These are phyloP conservation scores for Neoascia interrupta DNA, from an alignment of 2,888 invertebrate genomes.

Conservation along the genomic window DNA sequence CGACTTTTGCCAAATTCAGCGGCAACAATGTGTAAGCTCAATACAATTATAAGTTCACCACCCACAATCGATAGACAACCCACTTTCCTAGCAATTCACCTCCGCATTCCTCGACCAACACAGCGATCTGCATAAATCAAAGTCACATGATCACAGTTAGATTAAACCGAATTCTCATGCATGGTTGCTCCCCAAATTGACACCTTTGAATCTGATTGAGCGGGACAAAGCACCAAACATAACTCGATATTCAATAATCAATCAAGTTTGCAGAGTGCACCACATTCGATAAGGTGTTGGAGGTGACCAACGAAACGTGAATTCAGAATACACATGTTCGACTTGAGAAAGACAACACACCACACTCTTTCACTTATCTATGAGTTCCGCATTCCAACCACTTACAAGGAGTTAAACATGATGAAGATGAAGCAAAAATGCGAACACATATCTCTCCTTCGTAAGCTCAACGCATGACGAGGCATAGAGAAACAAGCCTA, in stretches of 20 bases:
- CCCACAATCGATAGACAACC: background rate
- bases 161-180: slow-evolving; percentile 36
- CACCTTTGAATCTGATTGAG: slow-evolving; percentile 22
- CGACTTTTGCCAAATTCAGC: too few species aligned
- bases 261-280: slow-evolving; percentile 20
- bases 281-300: background rate
- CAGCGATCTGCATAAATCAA: slow-evolving; percentile 47
- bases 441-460: slow-evolving; percentile 10
- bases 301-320: background rate
- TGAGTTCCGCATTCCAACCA: slow-evolving; percentile 55
- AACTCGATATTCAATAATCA: slow-evolving; percentile 10
- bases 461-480: slow-evolving; percentile 56
- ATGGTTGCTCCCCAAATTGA: slow-evolving; percentile 43
- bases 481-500: slow-evolving; percentile 15
- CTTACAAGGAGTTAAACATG: slow-evolving; percentile 10
- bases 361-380: slow-evolving; percentile 23
- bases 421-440: slow-evolving; percentile 15
- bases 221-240: slow-evolving; percentile 4
- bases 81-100: slow-evolving; percentile 3
- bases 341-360: slow-evolving; percentile 6
- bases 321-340: slow-evolving; percentile 14
- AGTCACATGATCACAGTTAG: slow-evolving; percentile 8
- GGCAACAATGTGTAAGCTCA: too few species aligned
- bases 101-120: slow-evolving; percentile 16
- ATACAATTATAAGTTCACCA: too few species aligned